These are phyloP conservation scores for Sminthopsis crassicaudata DNA, from an alignment of 2,113 vertebrate species.

Conservation along the genomic window DNA sequence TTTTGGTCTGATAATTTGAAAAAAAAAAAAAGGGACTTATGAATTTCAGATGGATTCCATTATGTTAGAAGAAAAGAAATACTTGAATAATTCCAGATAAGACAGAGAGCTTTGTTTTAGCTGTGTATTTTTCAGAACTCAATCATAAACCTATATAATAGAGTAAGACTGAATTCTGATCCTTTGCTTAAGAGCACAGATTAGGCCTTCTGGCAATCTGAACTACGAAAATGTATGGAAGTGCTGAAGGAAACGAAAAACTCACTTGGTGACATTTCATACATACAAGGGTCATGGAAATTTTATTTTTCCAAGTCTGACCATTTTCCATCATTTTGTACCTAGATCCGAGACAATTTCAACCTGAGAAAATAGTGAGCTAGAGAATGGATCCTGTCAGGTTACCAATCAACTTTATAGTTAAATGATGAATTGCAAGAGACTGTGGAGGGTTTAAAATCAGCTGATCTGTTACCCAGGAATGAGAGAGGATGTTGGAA, in stretches of 20 bases:
- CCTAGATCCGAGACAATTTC: constrained; percentile 16
- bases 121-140: not conserved
- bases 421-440: constrained; percentile 49
- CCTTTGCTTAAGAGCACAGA: not conserved
- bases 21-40: not conserved
- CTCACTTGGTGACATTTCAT: not conserved
- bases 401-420: constrained; percentile 57
- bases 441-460: constrained; percentile 65
- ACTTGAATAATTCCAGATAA: not conserved
- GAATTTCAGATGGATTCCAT: not conserved
- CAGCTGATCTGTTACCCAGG: constrained; percentile 59
- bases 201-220: not conserved
- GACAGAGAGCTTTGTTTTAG: not conserved
- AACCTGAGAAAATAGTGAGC: constrained; percentile 33
- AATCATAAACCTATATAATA: not conserved
- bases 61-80: not conserved
- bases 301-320: not conserved
- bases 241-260: not conserved
- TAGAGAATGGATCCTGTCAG: constrained; percentile 61
- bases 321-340: not conserved
- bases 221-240: not conserved
- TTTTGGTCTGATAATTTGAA: not conserved
- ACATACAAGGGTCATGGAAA: fast-evolving
- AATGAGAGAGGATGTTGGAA: constrained; percentile 60
- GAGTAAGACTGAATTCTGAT: not conserved